Evolutionary conservation across 2,797 vertebrate genomes (phyloP).

Genomic region (Diplodus puntazzo): DNA sequence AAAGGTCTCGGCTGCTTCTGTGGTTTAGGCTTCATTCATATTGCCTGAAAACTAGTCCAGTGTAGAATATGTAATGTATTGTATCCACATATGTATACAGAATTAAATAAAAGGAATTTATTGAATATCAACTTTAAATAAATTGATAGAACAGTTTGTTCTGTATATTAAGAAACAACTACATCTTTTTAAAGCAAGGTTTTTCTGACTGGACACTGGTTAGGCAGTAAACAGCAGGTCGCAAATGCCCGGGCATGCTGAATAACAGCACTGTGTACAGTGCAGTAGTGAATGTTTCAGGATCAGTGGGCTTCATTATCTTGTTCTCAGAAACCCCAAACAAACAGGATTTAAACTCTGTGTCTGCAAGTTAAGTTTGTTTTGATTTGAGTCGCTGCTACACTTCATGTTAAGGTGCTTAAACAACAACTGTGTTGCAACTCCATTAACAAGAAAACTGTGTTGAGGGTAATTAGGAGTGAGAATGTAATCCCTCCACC

Average conservation of each 20-base stretch:
- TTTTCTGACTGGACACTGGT: neutral
- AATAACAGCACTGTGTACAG: neutral
- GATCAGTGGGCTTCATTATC: conserved; percentile 1
- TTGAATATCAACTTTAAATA: too few species aligned
- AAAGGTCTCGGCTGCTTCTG: neutral
- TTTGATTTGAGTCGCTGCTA: neutral
- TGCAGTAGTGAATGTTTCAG: too few species aligned
- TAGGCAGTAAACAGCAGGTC: accelerated
- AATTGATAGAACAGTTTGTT: neutral
- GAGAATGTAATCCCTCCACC: neutral
- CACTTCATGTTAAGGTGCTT: neutral
- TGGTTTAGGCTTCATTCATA: neutral
- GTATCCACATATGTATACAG: neutral
- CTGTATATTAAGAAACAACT: neutral
- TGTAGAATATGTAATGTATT: neutral
- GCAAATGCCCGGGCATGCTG: neutral
- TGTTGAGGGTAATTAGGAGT: neutral
- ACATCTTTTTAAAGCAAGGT: neutral
- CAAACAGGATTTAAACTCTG: neutral
- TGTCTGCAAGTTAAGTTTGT: neutral
- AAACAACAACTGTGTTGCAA: neutral
- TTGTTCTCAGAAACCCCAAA: neutral
- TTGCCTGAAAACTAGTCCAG: neutral
- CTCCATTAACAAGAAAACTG: neutral
- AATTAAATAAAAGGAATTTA: neutral